Conservation (phyloP, 2,113 vertebrate species). For the Lampris incognitus region DNA sequence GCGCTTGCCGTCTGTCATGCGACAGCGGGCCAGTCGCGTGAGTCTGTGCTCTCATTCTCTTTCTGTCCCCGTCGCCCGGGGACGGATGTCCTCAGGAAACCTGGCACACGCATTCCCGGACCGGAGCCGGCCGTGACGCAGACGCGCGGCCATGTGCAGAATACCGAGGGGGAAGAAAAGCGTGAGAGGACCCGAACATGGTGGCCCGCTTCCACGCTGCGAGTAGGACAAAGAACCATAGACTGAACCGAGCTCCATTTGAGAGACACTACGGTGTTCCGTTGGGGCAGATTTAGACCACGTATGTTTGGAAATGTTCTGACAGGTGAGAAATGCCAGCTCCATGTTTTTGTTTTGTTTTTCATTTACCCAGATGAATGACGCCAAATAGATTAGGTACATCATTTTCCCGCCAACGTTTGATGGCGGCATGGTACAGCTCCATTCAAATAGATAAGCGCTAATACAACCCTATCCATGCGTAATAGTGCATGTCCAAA, state of each 20-base stretch:
- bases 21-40: neutral
- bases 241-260: too few relatives aligned
- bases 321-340: too few relatives aligned
- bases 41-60: neutral
- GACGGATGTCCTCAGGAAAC: constrained; percentile 69
- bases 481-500: neutral
- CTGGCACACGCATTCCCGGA: constrained; percentile 38
- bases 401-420: neutral
- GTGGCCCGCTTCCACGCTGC: neutral
- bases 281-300: too few relatives aligned
- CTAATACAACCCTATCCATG: neutral
- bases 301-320: too few relatives aligned
- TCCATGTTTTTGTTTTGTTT: too few relatives aligned
- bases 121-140: constrained; percentile 59
- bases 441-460: too few relatives aligned
- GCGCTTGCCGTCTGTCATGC: neutral
- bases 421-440: neutral
- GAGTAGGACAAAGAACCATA: too few relatives aligned
- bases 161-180: constrained; percentile 17
- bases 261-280: too few relatives aligned
- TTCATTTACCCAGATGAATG: too few relatives aligned
- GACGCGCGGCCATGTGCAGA: constrained; percentile 48
- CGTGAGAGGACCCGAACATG: neutral
- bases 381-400: too few relatives aligned
- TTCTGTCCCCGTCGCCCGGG: neutral